Percentiles rank a stretch among this genome's conserved stretches.
phyloP scores from a whole-genome alignment of 2,888 invertebrate species.

The Anoplius nigerrimus region DNA sequence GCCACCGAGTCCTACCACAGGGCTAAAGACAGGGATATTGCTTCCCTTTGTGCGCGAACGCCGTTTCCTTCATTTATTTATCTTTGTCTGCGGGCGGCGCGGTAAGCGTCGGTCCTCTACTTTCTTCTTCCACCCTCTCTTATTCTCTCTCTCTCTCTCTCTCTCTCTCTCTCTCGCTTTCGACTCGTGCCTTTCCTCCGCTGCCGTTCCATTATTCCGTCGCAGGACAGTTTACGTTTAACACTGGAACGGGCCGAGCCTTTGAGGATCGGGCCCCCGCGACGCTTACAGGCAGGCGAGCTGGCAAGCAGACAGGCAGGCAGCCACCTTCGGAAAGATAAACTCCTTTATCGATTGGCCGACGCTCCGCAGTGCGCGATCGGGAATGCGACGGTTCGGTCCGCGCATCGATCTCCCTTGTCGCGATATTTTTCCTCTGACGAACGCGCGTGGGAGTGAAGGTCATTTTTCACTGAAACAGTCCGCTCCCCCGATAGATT shows the following conservation, averaged over 20 bases:
- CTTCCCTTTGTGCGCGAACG: constrained; percentile 64
- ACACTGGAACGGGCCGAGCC: constrained; percentile 45
- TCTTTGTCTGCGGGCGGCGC: constrained; percentile 58
- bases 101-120: constrained; percentile 31
- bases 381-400: too few relatives aligned
- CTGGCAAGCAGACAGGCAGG: too few relatives aligned
- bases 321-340: constrained; percentile 7
- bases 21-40: constrained; percentile 66
- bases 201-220: constrained; percentile 57
- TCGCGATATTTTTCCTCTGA: too few relatives aligned
- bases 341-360: constrained; percentile 1
- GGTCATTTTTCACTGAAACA: too few relatives aligned
- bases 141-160: constrained; percentile 32
- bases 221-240: constrained; percentile 60
- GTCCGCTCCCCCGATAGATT: too few relatives aligned
- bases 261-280: constrained; percentile 44
- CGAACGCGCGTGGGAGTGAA: too few relatives aligned
- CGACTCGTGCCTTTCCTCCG: constrained; percentile 37
- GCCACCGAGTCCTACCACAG: constrained; percentile 40
- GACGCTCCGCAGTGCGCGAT: background rate
- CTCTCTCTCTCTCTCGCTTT: constrained; percentile 27
- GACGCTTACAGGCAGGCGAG: constrained; percentile 16
- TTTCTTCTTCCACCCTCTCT: constrained; percentile 18
- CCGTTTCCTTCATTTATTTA: constrained; percentile 70
- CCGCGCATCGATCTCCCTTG: too few relatives aligned